phyloP scores from a whole-genome alignment of 1,140 invertebrate genomes.

The Capitella teleta region DNA sequence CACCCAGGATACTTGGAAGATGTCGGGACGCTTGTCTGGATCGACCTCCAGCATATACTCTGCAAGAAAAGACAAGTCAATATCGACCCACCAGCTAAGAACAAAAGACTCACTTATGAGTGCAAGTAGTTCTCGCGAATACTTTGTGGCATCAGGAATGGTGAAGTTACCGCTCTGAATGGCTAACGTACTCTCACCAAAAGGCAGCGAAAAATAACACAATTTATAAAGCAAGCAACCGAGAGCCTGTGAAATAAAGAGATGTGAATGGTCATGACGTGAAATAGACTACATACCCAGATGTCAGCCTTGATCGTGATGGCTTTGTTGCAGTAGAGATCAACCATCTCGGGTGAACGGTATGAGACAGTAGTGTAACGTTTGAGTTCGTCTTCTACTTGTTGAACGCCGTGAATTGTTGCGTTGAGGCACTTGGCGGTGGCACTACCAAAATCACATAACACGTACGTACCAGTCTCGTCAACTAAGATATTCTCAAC shows the following conservation, averaged over 20 bases:
- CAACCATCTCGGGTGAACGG: slow-evolving; percentile 89
- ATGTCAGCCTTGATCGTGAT: slow-evolving; percentile 89
- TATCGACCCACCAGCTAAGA: neutral
- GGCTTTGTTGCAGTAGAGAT: slow-evolving; percentile 74
- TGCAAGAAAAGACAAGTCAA: slow-evolving; percentile 35
- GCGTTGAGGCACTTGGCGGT: slow-evolving; percentile 65
- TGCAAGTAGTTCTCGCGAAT: slow-evolving; percentile 46
- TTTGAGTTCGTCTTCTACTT: slow-evolving; percentile 83
- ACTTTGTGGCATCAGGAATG: slow-evolving; percentile 73
- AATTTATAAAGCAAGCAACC: slow-evolving; percentile 84
- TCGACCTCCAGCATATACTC: slow-evolving; percentile 77
- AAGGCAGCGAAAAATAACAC: slow-evolving; percentile 83
- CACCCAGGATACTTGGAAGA: slow-evolving; percentile 73
- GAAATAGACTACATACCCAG: too few species aligned
- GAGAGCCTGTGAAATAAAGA: slow-evolving; percentile 53
- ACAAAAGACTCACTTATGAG: slow-evolving; percentile 45
- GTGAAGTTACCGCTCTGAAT: slow-evolving; percentile 83
- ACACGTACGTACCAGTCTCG: slow-evolving; percentile 65
- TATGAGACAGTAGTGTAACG: slow-evolving; percentile 90
- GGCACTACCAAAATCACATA: slow-evolving; percentile 84
- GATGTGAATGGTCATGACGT: too few species aligned
- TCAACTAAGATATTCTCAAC: slow-evolving; percentile 79
- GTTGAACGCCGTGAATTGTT: slow-evolving; percentile 55
- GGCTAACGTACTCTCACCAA: slow-evolving; percentile 84
- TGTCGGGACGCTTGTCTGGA: slow-evolving; percentile 70